Base-by-base conservation (phyloP, 2,113 vertebrate genomes). In the Mus pahari region DNA sequence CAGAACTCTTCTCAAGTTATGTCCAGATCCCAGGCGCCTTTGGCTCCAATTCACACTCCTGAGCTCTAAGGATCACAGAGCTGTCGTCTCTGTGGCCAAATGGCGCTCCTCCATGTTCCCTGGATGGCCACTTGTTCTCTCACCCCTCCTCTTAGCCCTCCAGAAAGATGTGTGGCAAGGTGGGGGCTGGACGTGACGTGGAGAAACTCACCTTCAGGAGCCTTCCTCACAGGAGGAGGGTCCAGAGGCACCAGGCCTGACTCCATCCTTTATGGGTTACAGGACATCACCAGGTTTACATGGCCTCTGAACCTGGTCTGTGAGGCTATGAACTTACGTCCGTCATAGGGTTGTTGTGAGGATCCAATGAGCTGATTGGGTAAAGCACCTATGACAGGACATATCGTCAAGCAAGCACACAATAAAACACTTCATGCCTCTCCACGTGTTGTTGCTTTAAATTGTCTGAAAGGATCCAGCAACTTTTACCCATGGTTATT, bases 31-130 rank as follows among this genome's bases (percentile, higher is more conserved):
- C 97, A 97, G 97, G 99, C 99, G 42, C 99, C 99, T 86, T 98
- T 99, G 98, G 99, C 99, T 98, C 99, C 99, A 81, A 99, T 99
- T 33, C 99, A 99, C 96, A 99, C 99, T 17, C 99, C 99, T 0
- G 99, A 99, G 98, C 99, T 99, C 97, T 99, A 99, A 99, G 98
- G 97, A 98, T 92, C 96, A 94, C 84, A 14, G 86, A n/a, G 33
- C 73, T 90, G 33, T 33, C 83, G 90, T 90, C 93, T 71, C 0
- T 0, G 92, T 90, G 75, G 71, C 86, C 58, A 45, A 53, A 48
- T 83, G 5, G 45, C 3, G 93, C 89, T 53, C 50, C 62, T 58
- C 31, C 58, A 33, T 86, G 71, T 94, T 97, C 98, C 90, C 96
- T 95, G 87, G 86, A 96, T 88, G 94, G 28, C 71, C 95, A 74